These are phyloP conservation scores for Diplolepis rosae DNA, from an alignment of 2,888 invertebrate species.

Conservation along the genomic window DNA sequence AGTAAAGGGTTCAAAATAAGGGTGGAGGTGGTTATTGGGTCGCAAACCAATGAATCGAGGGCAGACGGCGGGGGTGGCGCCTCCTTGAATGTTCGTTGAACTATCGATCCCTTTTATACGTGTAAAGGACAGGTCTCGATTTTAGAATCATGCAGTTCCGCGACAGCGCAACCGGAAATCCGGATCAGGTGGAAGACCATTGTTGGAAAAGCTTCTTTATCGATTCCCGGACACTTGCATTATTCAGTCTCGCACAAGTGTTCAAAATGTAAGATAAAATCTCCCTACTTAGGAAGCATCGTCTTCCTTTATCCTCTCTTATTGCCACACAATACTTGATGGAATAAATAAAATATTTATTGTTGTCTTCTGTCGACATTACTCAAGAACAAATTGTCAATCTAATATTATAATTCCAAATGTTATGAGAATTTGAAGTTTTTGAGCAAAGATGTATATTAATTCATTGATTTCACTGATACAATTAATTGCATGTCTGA, in stretches of 20 bases:
- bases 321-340: background rate
- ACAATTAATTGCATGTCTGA: background rate
- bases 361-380: background rate
- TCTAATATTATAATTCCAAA: background rate
- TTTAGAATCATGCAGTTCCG: constrained; percentile 45
- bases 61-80: constrained; percentile 49
- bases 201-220: constrained; percentile 28
- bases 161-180: constrained; percentile 40
- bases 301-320: constrained; percentile 20
- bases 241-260: constrained; percentile 19
- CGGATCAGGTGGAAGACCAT: constrained; percentile 31
- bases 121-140: constrained; percentile 36
- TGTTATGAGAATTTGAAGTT: background rate
- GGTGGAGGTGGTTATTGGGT: constrained; percentile 30
- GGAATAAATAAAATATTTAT: background rate
- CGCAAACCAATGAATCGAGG: constrained; percentile 36
- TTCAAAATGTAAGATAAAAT: constrained; percentile 20
- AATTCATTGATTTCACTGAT: background rate
- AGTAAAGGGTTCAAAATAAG: constrained; percentile 2
- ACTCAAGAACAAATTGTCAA: background rate
- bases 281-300: background rate
- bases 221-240: constrained; percentile 27
- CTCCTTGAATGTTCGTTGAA: constrained; percentile 69
- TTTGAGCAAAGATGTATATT: too few relatives aligned
- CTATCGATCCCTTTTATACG: constrained; percentile 63